Percentiles rank a stretch among this genome's conserved stretches.
phyloP scores from a whole-genome alignment of 2,113 vertebrate genomes.

The Spermophilus dauricus region DNA sequence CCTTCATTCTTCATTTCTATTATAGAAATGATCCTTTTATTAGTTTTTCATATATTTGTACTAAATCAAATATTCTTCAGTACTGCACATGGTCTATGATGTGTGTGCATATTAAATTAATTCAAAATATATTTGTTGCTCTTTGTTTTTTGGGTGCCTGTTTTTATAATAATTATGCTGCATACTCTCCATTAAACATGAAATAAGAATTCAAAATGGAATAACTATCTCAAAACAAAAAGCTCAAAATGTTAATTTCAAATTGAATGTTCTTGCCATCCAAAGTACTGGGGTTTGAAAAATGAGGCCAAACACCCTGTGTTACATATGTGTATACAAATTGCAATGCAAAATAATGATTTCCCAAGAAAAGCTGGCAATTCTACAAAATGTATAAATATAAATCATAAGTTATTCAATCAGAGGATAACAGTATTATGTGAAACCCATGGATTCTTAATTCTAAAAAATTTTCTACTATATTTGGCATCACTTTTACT shows the following conservation, averaged over 20 bases:
- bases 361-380: neutral
- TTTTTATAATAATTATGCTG: neutral
- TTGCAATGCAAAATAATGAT: constrained; percentile 7
- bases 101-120: neutral
- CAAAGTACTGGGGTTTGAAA: neutral
- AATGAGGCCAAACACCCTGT: neutral
- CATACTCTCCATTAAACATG: too few relatives aligned
- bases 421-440: neutral
- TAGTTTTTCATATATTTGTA: neutral
- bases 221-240: too few relatives aligned
- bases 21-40: neutral
- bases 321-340: neutral
- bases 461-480: too few relatives aligned
- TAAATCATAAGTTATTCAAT: neutral
- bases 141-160: neutral
- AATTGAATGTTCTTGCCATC: neutral
- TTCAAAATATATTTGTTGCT: neutral
- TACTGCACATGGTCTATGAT: neutral
- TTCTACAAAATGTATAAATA: neutral
- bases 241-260: neutral
- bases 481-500: too few relatives aligned
- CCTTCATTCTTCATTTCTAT: neutral
- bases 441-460: too few relatives aligned
- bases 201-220: too few relatives aligned
- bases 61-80: neutral